Conservation (phyloP, 1,140 invertebrate genomes). For the Dreissena rostriformis region DNA sequence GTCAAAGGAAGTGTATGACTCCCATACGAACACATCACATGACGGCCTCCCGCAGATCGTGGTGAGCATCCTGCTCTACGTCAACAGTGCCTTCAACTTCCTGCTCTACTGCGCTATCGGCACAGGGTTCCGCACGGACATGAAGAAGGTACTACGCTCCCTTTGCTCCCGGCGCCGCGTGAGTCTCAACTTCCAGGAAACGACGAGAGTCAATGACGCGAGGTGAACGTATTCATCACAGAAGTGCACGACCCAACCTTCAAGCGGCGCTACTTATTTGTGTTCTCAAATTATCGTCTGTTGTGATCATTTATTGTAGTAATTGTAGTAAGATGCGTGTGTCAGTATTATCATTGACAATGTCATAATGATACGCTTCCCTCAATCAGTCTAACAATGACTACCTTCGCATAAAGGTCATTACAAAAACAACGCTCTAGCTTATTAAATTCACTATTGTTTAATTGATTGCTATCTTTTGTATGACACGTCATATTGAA, state of each 20-base stretch:
- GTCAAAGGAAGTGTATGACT: conserved; percentile 3
- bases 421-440: too few species aligned
- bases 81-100: conserved; percentile 42
- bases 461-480: too few species aligned
- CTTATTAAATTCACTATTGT: too few species aligned
- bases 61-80: conserved; percentile 37
- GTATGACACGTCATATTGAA: too few species aligned
- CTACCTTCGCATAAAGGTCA: too few species aligned
- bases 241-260: too few species aligned
- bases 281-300: too few species aligned
- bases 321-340: background rate
- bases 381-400: too few species aligned
- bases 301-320: too few species aligned
- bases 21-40: background rate
- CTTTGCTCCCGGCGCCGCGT: background rate
- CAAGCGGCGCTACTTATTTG: too few species aligned
- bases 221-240: background rate
- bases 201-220: background rate
- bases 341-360: too few species aligned
- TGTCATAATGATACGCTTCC: too few species aligned
- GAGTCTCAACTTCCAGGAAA: conserved; percentile 1
- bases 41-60: background rate
- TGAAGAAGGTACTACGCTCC: conserved; percentile 12
- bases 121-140: conserved; percentile 37
- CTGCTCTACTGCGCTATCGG: conserved; percentile 45